These are phyloP conservation scores for Saccopteryx leptura DNA, from an alignment of 2,113 vertebrate species.

Conservation along the genomic window DNA sequence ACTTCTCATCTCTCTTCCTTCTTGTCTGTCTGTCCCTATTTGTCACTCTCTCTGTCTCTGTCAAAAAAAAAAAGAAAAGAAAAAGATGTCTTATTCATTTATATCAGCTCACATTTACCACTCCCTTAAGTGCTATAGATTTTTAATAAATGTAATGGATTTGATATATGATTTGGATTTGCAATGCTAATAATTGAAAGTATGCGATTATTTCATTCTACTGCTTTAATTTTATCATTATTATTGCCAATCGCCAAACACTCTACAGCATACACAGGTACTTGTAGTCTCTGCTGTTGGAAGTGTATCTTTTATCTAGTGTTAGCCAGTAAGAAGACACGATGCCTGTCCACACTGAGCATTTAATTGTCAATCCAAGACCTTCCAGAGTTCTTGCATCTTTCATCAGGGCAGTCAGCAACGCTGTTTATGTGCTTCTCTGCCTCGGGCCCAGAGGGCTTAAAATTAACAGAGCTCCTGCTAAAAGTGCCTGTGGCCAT, in stretches of 20 bases:
- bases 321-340: background rate
- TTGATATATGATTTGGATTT: background rate
- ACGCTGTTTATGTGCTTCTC: background rate
- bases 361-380: background rate
- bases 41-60: too few species aligned
- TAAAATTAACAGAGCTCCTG: background rate
- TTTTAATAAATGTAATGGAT: background rate
- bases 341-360: background rate
- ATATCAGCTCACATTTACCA: background rate
- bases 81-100: background rate
- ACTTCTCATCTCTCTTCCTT: too few species aligned
- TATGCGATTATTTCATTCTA: background rate
- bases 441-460: background rate
- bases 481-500: background rate
- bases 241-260: background rate
- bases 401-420: background rate
- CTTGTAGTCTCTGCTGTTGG: background rate
- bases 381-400: too few species aligned
- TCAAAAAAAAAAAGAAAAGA: background rate
- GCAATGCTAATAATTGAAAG: background rate
- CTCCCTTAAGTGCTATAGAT: background rate
- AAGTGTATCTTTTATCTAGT: background rate
- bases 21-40: too few species aligned
- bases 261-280: background rate
- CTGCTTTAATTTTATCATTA: background rate